These are phyloP conservation scores for Orchesellides sinensis DNA, from an alignment of 2,888 invertebrate species.

Conservation along the genomic window DNA sequence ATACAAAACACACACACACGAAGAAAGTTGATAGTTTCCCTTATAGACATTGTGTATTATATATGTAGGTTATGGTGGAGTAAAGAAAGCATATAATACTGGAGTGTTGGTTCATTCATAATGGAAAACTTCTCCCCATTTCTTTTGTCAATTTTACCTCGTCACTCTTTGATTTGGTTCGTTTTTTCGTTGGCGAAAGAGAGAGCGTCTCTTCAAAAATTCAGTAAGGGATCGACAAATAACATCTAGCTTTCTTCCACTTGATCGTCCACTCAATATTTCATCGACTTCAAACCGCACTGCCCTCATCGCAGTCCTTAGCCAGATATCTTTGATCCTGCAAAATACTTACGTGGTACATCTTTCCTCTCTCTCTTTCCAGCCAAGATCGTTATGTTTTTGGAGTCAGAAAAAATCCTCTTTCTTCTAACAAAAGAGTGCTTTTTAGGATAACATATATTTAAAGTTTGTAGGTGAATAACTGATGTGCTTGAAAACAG, in stretches of 20 bases:
- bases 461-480: slow-evolving; percentile 27
- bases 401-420: neutral
- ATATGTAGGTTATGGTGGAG: neutral
- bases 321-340: slow-evolving; percentile 1
- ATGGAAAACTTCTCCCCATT: slow-evolving; percentile 74
- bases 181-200: slow-evolving; percentile 69
- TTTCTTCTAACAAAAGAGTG: slow-evolving; percentile 30
- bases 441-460: slow-evolving; percentile 37
- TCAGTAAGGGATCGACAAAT: slow-evolving; percentile 73
- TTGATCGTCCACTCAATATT: slow-evolving; percentile 75
- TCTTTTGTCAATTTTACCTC: slow-evolving; percentile 75
- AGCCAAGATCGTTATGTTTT: slow-evolving; percentile 9
- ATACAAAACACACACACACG: slow-evolving; percentile 19
- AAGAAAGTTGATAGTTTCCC: slow-evolving; percentile 31
- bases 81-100: neutral
- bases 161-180: slow-evolving; percentile 75
- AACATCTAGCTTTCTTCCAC: slow-evolving; percentile 66
- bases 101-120: slow-evolving; percentile 69
- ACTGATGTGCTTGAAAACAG: slow-evolving; percentile 11
- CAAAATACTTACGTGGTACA: neutral
- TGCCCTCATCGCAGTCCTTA: slow-evolving; percentile 71
- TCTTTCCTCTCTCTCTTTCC: slow-evolving; percentile 1
- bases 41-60: slow-evolving; percentile 3
- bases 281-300: slow-evolving; percentile 75
- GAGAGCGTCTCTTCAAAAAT: slow-evolving; percentile 75